Conservation (phyloP, 2,797 vertebrate genomes). For the Esox lucius region DNA sequence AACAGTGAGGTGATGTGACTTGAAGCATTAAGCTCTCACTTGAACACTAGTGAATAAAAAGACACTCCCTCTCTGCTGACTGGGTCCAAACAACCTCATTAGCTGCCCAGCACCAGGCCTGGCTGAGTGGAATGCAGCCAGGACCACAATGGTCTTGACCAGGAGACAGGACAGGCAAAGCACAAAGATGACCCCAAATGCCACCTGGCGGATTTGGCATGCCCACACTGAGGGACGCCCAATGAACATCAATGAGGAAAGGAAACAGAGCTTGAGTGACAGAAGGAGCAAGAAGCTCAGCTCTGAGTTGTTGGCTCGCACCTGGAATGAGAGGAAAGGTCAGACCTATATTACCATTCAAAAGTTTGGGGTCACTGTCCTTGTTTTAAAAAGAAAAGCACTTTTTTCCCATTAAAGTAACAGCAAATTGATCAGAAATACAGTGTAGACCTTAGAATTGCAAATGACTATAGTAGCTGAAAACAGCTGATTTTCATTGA, state of each 20-base stretch:
- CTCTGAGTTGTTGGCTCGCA: slow-evolving; percentile 73
- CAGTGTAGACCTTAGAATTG: too few species aligned
- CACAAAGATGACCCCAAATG: slow-evolving; percentile 56
- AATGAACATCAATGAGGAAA: slow-evolving; percentile 71
- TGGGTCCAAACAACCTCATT: slow-evolving; percentile 68
- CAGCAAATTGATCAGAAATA: too few species aligned
- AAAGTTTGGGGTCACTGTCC: too few species aligned
- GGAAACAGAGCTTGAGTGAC: slow-evolving; percentile 71
- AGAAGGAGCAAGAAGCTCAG: slow-evolving; percentile 72
- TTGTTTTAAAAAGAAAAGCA: not conserved
- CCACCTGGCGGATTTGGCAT: slow-evolving; percentile 51
- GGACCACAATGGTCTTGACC: slow-evolving; percentile 61
- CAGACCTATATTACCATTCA: not conserved
- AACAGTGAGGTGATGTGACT: not conserved
- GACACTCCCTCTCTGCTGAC: slow-evolving; percentile 53
- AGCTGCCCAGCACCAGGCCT: slow-evolving; percentile 45
- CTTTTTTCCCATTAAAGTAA: too few species aligned
- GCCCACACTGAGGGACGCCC: slow-evolving; percentile 62
- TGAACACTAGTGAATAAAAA: slow-evolving; percentile 65
- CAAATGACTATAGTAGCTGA: too few species aligned
- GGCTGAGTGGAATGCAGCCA: slow-evolving; percentile 64
- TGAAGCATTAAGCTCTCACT: slow-evolving; percentile 33
- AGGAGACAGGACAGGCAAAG: slow-evolving; percentile 59
- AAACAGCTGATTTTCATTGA: too few species aligned
- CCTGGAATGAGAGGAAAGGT: slow-evolving; percentile 18